These are phyloP conservation scores for Melanostoma mellinum DNA, from an alignment of 2,888 invertebrate species.

Conservation along the genomic window DNA sequence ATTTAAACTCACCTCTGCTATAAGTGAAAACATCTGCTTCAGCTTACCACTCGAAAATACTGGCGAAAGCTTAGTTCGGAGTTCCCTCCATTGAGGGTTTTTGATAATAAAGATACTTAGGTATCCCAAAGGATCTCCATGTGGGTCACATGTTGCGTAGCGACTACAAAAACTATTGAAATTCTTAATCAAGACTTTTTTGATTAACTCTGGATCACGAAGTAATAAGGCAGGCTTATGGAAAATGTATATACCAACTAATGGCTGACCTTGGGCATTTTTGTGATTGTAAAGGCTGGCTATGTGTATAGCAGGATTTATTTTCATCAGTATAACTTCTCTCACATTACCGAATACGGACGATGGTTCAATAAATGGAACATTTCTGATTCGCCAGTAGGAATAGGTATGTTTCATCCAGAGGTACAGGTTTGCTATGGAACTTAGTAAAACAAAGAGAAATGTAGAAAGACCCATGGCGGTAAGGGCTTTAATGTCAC, in stretches of 20 bases:
- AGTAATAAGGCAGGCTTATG: conserved; percentile 82
- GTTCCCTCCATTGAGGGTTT: conserved; percentile 82
- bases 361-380: conserved; percentile 79
- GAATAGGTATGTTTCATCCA: conserved; percentile 80
- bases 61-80: conserved; percentile 82
- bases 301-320: conserved; percentile 78
- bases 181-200: conserved; percentile 82
- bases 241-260: conserved; percentile 81
- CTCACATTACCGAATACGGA: conserved; percentile 82
- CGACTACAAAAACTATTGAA: conserved; percentile 81
- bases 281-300: conserved; percentile 80
- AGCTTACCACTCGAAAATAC: conserved; percentile 82
- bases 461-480: not conserved
- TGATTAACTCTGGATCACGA: conserved; percentile 82
- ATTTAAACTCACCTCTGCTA: conserved; percentile 76
- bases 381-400: conserved; percentile 80
- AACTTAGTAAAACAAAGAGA: conserved; percentile 70
- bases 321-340: conserved; percentile 77
- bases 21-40: conserved; percentile 80
- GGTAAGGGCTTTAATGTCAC: no score
- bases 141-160: conserved; percentile 76
- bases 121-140: conserved; percentile 79
- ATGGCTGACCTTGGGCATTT: conserved; percentile 75
- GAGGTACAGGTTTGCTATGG: conserved; percentile 73
- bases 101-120: conserved; percentile 82